Evolutionary conservation across 2,888 invertebrate genomes (phyloP).

Genomic region (Macaria liturata): DNA sequence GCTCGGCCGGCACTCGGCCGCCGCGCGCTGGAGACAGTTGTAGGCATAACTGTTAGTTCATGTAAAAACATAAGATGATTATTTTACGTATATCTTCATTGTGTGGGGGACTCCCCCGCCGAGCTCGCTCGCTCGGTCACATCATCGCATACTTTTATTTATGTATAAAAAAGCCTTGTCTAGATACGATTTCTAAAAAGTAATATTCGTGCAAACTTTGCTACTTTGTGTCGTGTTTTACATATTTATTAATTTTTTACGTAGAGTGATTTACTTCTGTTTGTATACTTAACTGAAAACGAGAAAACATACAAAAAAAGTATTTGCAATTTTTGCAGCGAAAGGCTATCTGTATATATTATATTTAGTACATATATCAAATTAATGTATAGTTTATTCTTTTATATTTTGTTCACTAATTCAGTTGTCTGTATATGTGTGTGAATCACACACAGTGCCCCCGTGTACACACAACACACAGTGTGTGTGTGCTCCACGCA

Average conservation of each 20-base stretch:
- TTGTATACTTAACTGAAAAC: slow-evolving; percentile 70
- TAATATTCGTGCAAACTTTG: slow-evolving; percentile 66
- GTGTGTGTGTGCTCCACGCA: slow-evolving; percentile 43
- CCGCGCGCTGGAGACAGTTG: slow-evolving; percentile 61
- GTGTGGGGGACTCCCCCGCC: slow-evolving; percentile 39
- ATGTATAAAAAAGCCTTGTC: slow-evolving; percentile 67
- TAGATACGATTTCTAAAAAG: slow-evolving; percentile 64
- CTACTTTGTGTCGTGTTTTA: slow-evolving; percentile 77
- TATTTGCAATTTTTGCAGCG: slow-evolving; percentile 64
- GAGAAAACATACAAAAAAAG: slow-evolving; percentile 67
- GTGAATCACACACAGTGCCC: slow-evolving; percentile 49
- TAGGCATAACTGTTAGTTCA: slow-evolving; percentile 80
- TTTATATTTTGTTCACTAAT: slow-evolving; percentile 56
- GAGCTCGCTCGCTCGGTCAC: neutral
- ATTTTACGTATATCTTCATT: slow-evolving; percentile 73
- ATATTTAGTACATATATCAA: slow-evolving; percentile 71
- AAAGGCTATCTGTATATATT: slow-evolving; percentile 70
- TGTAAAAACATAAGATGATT: slow-evolving; percentile 78
- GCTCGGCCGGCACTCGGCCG: slow-evolving; percentile 9
- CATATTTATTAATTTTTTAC: slow-evolving; percentile 73
- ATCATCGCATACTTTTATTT: slow-evolving; percentile 47
- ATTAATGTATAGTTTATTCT: slow-evolving; percentile 71
- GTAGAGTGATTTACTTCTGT: slow-evolving; percentile 80
- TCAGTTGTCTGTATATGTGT: slow-evolving; percentile 49
- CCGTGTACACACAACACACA: neutral